Evolutionary conservation across 1,140 invertebrate genomes (phyloP), one percentile per base, ranked within the genome.

Genomic region (Odontomachus brunneus): DNA sequence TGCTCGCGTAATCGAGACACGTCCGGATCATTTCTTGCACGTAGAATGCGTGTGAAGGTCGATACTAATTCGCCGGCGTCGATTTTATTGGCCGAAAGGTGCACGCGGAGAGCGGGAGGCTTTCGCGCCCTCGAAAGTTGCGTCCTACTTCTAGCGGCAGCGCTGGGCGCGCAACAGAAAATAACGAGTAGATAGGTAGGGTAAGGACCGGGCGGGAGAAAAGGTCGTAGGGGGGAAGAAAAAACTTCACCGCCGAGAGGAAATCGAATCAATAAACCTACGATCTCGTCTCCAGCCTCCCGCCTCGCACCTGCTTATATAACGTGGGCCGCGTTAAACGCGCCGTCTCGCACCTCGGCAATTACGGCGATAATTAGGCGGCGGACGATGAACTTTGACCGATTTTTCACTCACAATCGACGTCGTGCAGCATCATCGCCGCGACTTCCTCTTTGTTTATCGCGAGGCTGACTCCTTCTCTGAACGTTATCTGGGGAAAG

Each of bases 201-300:
- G 91, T 89, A 91, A 90, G 89, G 88, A 90, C 65, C 57, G 84
- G 82, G 84, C 65, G 72, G 73, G 51, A 7, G 26, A 51, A 75
- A 48, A 65, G 38, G 33, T 29, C 9, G 59, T 49, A n/a, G 48
- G 60, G 71, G 69, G 82, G 72, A 78, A 82, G 86, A 89, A 90
- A 91, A 91, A 92, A 89, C 91, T 92, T 82, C 63, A 84, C 87
- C 84, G 91, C 84, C 0, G 3, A 85, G 83, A 88, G 90, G 90
- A 92, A 92, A 92, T 89, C 91, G 89, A 92, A 92, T 92, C 91
- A 92, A 92, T 92, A 92, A 92, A 92, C 89, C 88, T 87, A 89
- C 89, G 88, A 91, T 92, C 88, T 89, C 80, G 84, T 69, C 88
- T 88, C 80, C 85, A 76, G 75, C 48, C 63, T 69, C 49, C 48